These are phyloP conservation scores for Triplophysa tibetana DNA, from an alignment of 2,113 vertebrate species.

Conservation along the genomic window DNA sequence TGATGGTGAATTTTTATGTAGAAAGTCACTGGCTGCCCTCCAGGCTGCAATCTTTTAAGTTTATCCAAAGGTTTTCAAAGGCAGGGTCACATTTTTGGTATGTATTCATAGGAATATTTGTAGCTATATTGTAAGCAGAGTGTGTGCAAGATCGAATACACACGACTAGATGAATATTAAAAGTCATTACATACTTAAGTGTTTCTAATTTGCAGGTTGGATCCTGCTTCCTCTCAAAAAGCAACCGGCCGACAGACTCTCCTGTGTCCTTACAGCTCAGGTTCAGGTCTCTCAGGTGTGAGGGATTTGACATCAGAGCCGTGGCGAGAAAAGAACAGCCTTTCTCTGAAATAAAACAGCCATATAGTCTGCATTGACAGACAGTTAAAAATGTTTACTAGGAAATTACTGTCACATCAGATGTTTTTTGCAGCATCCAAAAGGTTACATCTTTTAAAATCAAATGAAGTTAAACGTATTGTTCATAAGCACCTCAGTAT, in stretches of 20 bases:
- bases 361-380: conserved; percentile 10
- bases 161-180: not conserved
- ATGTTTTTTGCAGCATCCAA: no score
- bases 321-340: conserved; percentile 11
- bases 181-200: conserved; percentile 1
- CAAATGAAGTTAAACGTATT: not conserved
- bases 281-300: conserved; percentile 19
- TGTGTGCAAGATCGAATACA: no score
- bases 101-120: no score
- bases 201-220: conserved; percentile 19
- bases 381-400: not conserved
- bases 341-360: conserved; percentile 21
- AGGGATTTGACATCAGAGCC: conserved; percentile 13
- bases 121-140: not conserved
- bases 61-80: no score
- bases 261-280: conserved; percentile 12
- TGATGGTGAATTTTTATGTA: no score
- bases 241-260: not conserved
- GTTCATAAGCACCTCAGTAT: not conserved
- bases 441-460: no score
- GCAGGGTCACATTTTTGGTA: no score
- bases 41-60: no score
- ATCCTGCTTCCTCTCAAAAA: conserved; percentile 3
- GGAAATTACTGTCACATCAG: no score
- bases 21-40: no score